phyloP scores from a whole-genome alignment of 1,140 invertebrate species.

The Nymphalis io region DNA sequence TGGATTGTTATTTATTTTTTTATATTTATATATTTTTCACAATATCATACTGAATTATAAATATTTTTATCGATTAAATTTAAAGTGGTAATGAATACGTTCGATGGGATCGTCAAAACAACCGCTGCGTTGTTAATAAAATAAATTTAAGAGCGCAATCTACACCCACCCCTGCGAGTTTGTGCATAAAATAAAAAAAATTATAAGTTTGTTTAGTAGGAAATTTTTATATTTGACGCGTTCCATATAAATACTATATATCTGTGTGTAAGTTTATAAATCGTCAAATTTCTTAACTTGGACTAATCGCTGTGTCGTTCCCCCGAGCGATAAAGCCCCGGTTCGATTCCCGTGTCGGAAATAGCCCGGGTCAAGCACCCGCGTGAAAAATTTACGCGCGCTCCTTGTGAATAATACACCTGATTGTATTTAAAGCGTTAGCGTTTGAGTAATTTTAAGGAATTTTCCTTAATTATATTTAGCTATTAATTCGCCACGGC shows the following conservation, averaged over 20 bases:
- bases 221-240: too few species aligned
- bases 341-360: conserved; percentile 58
- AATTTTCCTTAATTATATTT: neutral
- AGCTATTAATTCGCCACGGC: neutral
- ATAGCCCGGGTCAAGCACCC: conserved; percentile 64
- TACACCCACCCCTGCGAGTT: too few species aligned
- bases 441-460: neutral
- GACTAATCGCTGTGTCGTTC: conserved; percentile 31
- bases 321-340: conserved; percentile 54
- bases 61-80: too few species aligned
- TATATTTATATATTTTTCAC: too few species aligned
- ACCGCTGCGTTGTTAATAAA: too few species aligned
- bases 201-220: too few species aligned
- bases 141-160: too few species aligned
- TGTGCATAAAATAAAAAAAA: too few species aligned
- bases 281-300: neutral
- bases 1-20: too few species aligned
- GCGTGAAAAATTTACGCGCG: conserved; percentile 49
- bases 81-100: too few species aligned
- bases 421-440: neutral
- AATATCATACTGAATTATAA: too few species aligned
- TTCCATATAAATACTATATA: neutral
- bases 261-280: neutral
- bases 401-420: conserved; percentile 5
- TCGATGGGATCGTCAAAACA: too few species aligned